phyloP scores from a whole-genome alignment of 1,140 invertebrate genomes.

The Mamestra configurata region DNA sequence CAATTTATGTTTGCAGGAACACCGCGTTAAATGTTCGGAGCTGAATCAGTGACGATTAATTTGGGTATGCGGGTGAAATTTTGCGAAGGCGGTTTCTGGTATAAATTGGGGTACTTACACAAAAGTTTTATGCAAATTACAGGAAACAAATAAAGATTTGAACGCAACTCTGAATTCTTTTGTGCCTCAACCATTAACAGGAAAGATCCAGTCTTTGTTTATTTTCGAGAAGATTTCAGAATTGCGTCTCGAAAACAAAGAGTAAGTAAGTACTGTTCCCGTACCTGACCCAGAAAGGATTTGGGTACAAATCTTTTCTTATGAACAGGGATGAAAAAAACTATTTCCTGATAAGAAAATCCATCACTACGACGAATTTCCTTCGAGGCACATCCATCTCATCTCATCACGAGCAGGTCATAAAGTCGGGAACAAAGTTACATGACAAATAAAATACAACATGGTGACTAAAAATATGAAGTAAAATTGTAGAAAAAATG shows the following conservation, averaged over 20 bases:
- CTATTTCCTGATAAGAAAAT: slow-evolving; percentile 20
- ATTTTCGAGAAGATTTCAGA: not conserved
- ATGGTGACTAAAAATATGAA: too few relatives aligned
- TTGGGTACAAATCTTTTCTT: not conserved
- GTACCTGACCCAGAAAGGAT: not conserved
- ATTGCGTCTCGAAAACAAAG: not conserved
- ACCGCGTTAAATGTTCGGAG: slow-evolving; percentile 14
- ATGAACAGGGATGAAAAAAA: slow-evolving; percentile 8
- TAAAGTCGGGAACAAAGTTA: slow-evolving; percentile 5
- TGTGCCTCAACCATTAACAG: not conserved
- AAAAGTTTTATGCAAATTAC: slow-evolving; percentile 19
- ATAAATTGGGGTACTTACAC: slow-evolving; percentile 12
- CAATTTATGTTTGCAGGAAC: slow-evolving; percentile 53
- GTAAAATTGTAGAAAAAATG: too few relatives aligned
- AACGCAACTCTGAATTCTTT: not conserved
- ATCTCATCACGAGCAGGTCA: not conserved
- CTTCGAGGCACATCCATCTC: slow-evolving; percentile 20
- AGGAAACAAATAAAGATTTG: not conserved
- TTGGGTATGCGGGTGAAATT: slow-evolving; percentile 27
- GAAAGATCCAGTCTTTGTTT: not conserved
- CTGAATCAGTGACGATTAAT: slow-evolving; percentile 31
- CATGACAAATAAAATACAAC: not conserved
- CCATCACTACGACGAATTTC: slow-evolving; percentile 27
- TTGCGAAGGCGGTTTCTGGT: not conserved
- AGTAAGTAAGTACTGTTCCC: not conserved